Base-by-base conservation (phyloP, 64 coral and sea anemone species). In the Stylophora pistillata region DNA sequence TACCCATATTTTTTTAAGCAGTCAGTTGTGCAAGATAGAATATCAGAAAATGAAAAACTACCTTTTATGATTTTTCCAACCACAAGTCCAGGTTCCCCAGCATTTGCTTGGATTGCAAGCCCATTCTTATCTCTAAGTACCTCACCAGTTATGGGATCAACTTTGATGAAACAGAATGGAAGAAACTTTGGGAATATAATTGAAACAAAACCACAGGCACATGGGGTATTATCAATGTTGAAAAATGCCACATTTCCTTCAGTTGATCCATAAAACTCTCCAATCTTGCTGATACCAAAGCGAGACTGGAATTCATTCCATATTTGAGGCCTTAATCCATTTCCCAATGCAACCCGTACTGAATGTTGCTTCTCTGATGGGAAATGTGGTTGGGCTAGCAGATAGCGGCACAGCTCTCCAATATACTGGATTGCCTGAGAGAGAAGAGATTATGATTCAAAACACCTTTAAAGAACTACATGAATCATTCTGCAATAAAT, bases 351-450 rank as follows among this genome's bases (percentile, higher is more conserved):
- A 7, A 95, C 31, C 34, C 93, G 93, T 32, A 98, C 23, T 21
- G 89, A 61, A 78, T 95, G 93, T 30, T 90, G 70, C 15, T 73
- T 93, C 66, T 98, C 96, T 55, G 87, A 76, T 18, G 90, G 86
- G 7, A 83, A 62, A 26, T 85, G 54, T 10, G 96, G 93, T 78
- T 98, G 96, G 15, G 90, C 87, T 10, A 98, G 73, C 31, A 98
- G 93, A 71, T 92, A 98, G 23, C 96, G 93, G 60, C 96, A 98
- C 10, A 98, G 52, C 55, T 98, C 96, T 3, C 96, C 96, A 85
- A 98, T 95, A 21, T 98, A 98, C 82, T 92, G 87, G 29, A 77
- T 17, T 20, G 59, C 84, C 96, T 98, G 71, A 65, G 10, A 31
- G 53, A 56, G 21, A 63, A 83, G 3, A 83, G 21, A 13, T 21